A percentile compares a stretch with the other conserved stretches of the same genome.
These are phyloP conservation scores for Parazoanthus atlanticus DNA, from an alignment of 92 coral and sea anemone genomes.

Conservation along the genomic window DNA sequence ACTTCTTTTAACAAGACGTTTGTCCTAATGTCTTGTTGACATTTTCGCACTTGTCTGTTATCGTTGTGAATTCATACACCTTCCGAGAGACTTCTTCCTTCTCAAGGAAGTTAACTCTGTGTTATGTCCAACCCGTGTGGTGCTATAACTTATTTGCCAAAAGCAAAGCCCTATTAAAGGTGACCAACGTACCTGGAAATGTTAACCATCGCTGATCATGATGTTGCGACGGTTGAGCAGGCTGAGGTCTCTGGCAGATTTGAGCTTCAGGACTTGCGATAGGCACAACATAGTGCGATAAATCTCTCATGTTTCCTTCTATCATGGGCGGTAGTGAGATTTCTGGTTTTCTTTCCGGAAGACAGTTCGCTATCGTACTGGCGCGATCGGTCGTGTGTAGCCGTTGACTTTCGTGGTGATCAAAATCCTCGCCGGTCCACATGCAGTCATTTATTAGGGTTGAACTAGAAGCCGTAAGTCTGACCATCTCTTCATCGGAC, in stretches of 20 bases:
- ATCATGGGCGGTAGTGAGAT: slow-evolving; percentile 45
- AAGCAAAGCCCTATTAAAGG: background rate
- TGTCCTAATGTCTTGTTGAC: slow-evolving; percentile 18
- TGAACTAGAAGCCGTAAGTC: slow-evolving; percentile 74
- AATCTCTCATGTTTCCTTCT: slow-evolving; percentile 39
- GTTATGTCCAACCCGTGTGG: background rate
- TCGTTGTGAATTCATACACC: background rate
- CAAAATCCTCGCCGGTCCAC: slow-evolving; percentile 86
- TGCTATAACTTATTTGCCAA: background rate
- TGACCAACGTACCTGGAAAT: slow-evolving; percentile 28
- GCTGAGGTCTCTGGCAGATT: slow-evolving; percentile 22
- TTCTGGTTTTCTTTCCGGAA: slow-evolving; percentile 50
- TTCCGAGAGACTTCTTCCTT: background rate
- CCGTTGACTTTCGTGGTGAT: slow-evolving; percentile 46
- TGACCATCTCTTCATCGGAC: slow-evolving; percentile 96
- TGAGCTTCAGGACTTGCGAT: slow-evolving; percentile 54
- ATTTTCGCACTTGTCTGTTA: background rate
- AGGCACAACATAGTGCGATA: slow-evolving; percentile 47
- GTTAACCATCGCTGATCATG: slow-evolving; percentile 36
- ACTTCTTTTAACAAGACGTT: background rate
- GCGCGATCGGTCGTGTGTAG: slow-evolving; percentile 36
- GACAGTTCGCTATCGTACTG: slow-evolving; percentile 43
- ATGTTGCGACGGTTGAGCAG: background rate
- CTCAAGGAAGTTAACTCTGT: background rate
- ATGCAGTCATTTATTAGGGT: slow-evolving; percentile 86